Base-by-base conservation (phyloP, 2,113 vertebrate species). In the Accipiter cooperii region DNA sequence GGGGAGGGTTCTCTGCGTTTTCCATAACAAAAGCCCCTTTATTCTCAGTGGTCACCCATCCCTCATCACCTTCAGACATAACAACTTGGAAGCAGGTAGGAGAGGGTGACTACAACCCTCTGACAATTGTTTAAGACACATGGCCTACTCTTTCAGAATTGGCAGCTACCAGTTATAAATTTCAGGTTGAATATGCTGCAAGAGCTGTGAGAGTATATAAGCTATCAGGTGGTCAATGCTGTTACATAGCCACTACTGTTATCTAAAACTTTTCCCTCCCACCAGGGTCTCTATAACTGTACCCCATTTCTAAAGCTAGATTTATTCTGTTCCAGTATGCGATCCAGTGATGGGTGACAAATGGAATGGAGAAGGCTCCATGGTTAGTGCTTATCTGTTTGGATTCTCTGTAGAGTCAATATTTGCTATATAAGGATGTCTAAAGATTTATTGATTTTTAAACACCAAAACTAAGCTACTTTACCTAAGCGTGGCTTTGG, bases 271-370 rank as follows among this genome's bases (percentile, higher is more conserved):
- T 74, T 79, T 63, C 40, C 38, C 13, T 77, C 57, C 33, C 7
- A 7, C 7, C 42, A 78, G 29, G 5, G 5, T 84, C 25, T 76
- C 26, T 82, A 0, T 42, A 34, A 55, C 31, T 33, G 20, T 68
- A 13, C 31, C 58, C 34, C 5, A 2, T 90, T 93, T 94, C 65
- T 95, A 70, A 70, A 69, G 15, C 25, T 49, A 11, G 4, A 2
- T 89, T 79, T 90, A 11, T 92, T 77, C 86, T 94, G 20, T 98
- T 97, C 2, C 98, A 99, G 99, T 99, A 20, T 99, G 99, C 54
- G 99, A 99, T 97, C 99, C 99, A 3, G 99, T 99, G 95, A 99
- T 99, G 91, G 99, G 99, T 10, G 99, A 99, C 98, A 99, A 99
- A 52, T 97, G 98, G 98, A 96, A 98, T 17, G 98, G 98, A 34